Percentiles rank a stretch among this genome's conserved stretches.
Conservation (phyloP, 2,797 vertebrate species). For the Myotis daubentonii region DNA sequence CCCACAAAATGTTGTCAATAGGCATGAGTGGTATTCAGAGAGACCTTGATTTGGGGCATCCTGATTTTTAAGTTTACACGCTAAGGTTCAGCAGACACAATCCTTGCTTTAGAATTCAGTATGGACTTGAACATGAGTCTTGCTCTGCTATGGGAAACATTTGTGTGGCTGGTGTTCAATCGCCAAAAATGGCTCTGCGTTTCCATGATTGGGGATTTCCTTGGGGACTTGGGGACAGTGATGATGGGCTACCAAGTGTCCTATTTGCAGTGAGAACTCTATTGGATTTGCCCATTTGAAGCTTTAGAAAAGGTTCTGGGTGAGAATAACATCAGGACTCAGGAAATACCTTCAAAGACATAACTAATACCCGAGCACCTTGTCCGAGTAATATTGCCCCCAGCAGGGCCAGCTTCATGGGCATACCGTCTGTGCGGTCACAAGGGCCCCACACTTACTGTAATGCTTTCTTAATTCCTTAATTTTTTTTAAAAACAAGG, state of each 20-base stretch:
- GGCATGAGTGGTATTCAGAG: neutral
- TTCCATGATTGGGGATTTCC: neutral
- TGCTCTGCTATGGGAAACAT: neutral
- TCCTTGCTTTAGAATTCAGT: neutral
- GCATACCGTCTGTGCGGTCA: neutral
- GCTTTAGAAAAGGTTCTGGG: neutral
- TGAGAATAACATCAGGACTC: neutral
- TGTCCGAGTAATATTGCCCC: neutral
- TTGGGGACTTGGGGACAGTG: neutral
- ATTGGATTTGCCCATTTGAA: neutral
- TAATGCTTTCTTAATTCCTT: neutral
- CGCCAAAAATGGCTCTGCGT: neutral
- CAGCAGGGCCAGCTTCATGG: neutral
- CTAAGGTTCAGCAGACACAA: neutral
- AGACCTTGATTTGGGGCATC: neutral
- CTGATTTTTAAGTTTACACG: neutral
- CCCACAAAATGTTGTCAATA: neutral
- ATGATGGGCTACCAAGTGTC: neutral
- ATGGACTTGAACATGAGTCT: neutral
- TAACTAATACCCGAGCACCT: neutral
- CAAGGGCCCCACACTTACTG: accelerated
- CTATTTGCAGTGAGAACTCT: neutral
- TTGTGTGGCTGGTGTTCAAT: neutral
- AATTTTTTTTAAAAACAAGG: neutral
- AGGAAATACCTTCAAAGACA: neutral